Evolutionary conservation across 1,140 invertebrate genomes (phyloP), one percentile per base, ranked within the genome.

Genomic region (Goniozus legneri): DNA sequence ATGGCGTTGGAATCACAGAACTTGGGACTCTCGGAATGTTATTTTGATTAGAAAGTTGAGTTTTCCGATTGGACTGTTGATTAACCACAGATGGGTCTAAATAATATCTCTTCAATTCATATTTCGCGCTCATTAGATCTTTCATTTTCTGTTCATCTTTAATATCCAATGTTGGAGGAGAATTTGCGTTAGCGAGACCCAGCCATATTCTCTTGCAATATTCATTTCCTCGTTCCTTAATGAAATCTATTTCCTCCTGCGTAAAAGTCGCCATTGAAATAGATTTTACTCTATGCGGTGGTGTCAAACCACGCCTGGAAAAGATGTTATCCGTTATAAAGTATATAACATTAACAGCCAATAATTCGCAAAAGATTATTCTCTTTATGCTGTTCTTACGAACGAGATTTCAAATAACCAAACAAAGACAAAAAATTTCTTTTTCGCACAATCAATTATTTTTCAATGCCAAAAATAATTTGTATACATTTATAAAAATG

Each of bases 231-330:
- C 86, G 85, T 45, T 81, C 80, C 79, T 86, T 89, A 52, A 98
- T 81, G 64, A 91, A 88, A 69, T 95, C 92, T 67, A 98, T 88
- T 79, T 98, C 96, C 56, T 98, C 95, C 54, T 86, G 82, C 49
- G 88, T 95, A 73, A 98, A 98, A 62, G 90, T 96, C 32, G 95
- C 92, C 95, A 98, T 97, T 6, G 95, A 97, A 61, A 98, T 98
- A 24, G 95, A 98, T 77, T 98, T 98, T 20, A 98, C 94, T 54
- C 96, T 81, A 75, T 98, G 95, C 49, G 95, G 96, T 35, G 96
- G 95, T 63, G 95, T 98, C 56, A 98, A 77, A 40, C 95, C 96
- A 70, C 95, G 84, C 71, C 95, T 98, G 79, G 1, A 70, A 67
- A n/a, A n/a, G n/a, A n/a, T n/a, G n/a, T n/a, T n/a, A n/a, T n/a